These are phyloP conservation scores for Drosophila seguyi DNA, from an alignment of 1,140 invertebrate species.

Conservation along the genomic window DNA sequence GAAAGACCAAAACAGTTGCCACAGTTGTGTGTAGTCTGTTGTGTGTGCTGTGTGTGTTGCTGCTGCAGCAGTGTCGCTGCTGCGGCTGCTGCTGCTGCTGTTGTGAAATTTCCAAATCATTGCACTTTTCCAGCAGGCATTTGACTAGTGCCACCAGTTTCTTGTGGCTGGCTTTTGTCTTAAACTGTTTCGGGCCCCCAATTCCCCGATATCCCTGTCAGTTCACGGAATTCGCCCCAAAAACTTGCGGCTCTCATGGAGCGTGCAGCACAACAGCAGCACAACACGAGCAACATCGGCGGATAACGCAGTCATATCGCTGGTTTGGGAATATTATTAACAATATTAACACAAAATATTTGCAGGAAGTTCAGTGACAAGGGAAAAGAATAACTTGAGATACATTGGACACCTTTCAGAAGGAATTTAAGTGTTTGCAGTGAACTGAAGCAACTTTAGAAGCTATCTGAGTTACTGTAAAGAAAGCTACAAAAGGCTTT, in stretches of 20 bases:
- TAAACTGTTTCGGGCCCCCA: slow-evolving; percentile 35
- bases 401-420: neutral
- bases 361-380: neutral
- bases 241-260: slow-evolving; percentile 32
- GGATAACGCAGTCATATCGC: slow-evolving; percentile 1
- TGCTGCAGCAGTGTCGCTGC: slow-evolving; percentile 17
- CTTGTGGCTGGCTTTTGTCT: slow-evolving; percentile 42
- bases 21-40: slow-evolving; percentile 48
- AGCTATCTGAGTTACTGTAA: neutral
- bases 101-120: slow-evolving; percentile 84
- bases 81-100: slow-evolving; percentile 52
- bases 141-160: slow-evolving; percentile 52
- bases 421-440: neutral
- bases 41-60: slow-evolving; percentile 27
- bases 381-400: neutral
- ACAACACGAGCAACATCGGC: neutral
- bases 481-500: neutral
- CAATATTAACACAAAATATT: slow-evolving; percentile 10
- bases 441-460: neutral
- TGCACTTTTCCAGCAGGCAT: slow-evolving; percentile 69
- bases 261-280: slow-evolving; percentile 30
- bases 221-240: slow-evolving; percentile 59
- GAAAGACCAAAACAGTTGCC: slow-evolving; percentile 82
- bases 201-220: slow-evolving; percentile 65
- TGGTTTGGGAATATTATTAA: neutral